Evolutionary conservation across 2,888 invertebrate genomes (phyloP), one percentile per base, ranked within the genome.

Genomic region (Osmoderma eremita): DNA sequence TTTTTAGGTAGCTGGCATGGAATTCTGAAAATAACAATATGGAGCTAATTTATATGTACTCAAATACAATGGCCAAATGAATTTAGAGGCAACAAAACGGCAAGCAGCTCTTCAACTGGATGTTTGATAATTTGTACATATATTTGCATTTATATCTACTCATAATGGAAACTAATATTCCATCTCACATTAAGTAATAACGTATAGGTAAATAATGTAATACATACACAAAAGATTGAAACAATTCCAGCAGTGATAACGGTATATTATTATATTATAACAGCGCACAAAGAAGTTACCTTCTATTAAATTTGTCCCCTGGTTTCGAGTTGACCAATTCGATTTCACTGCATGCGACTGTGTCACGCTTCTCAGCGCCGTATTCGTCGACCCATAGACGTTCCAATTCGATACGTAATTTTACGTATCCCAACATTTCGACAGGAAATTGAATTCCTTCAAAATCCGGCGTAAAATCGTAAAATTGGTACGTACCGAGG

Each of bases 371-470:
- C 10, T 45, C 45, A 51, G 61, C 12, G 36, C 65, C 50, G 17
- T 67, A 51, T 13, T 45, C 45, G 58, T 61, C 30, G 30, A 45
- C 30, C 45, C 58, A 17, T 5, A 30, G 41, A 39, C 61, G 54
- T 45, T 63, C 38, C 49, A 70, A 51, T 56, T 67, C 66, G 10
- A 70, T 30, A 51, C 54, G 48, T 51, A 68, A 66, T 67, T 68
- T 68, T 42, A 67, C 61, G 61, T 64, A 63, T 62, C 70, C 70
- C 24, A 70, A 62, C 64, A 67, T 61, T 63, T 70, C 64, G 24
- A 63, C 66, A 36, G 70, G 70, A 53, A 68, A 66, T 65, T 68
- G 61, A 58, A 69, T 67, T 54, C 53, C 66, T 48, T 63, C 49
- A 22, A 70, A 68, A 56, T 68, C 64, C 15, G 67, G 67, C 18